A percentile compares a stretch with the other conserved stretches of the same genome.
Evolutionary conservation across 2,888 invertebrate genomes (phyloP).

Genomic region (Idaea straminata): DNA sequence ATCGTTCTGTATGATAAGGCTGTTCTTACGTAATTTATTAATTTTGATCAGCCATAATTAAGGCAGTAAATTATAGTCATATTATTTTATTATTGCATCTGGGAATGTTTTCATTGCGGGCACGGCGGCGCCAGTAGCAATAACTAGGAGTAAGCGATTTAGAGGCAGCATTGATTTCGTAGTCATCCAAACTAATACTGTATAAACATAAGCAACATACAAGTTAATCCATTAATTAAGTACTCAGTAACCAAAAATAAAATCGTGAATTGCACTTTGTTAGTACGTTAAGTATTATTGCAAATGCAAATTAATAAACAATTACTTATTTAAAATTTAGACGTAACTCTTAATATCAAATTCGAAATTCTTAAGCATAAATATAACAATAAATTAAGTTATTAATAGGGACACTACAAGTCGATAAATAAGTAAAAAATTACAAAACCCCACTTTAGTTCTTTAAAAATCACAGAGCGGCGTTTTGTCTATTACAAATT

Average conservation of each 20-base stretch:
- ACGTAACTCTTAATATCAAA: constrained; percentile 8
- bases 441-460: not conserved
- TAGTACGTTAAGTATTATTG: not conserved
- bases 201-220: not conserved
- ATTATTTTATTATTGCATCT: too few species aligned
- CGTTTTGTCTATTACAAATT: not conserved
- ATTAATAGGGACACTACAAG: not conserved
- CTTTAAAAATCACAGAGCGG: not conserved
- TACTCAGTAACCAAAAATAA: not conserved
- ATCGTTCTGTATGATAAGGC: too few species aligned
- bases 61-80: too few species aligned
- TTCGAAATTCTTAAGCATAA: not conserved
- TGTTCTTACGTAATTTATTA: too few species aligned
- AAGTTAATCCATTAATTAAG: not conserved
- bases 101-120: too few species aligned
- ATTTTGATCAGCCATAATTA: too few species aligned
- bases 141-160: not conserved
- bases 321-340: constrained; percentile 11
- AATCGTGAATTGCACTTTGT: not conserved
- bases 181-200: not conserved
- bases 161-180: not conserved
- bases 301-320: constrained; percentile 7
- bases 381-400: not conserved
- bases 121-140: too few species aligned
- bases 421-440: not conserved